Evolutionary conservation across 1,140 invertebrate species (phyloP).

Genomic region (Heliothis virescens): DNA sequence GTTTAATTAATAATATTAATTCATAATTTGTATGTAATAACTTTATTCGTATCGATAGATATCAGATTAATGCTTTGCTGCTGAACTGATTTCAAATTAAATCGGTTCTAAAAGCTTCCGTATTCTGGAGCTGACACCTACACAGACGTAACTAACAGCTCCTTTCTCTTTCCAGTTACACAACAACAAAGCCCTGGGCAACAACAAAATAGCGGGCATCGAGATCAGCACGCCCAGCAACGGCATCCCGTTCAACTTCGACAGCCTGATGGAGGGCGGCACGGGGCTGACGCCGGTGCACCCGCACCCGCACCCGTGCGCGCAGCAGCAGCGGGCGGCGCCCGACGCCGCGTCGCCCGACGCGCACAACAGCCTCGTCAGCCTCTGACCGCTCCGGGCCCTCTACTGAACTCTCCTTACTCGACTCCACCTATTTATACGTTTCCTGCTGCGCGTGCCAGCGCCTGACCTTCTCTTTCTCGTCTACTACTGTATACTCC

Average conservation of each 20-base stretch:
- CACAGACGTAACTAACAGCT: neutral
- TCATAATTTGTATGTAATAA: no score
- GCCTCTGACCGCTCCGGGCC: constrained; percentile 69
- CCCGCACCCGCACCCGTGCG: constrained; percentile 88
- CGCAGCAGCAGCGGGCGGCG: constrained; percentile 72
- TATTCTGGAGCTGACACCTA: neutral
- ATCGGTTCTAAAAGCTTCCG: no score
- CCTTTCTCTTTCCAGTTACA: constrained; percentile 69
- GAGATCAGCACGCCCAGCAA: constrained; percentile 95
- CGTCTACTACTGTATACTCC: constrained; percentile 46
- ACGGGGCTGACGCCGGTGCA: constrained; percentile 95
- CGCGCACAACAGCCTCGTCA: constrained; percentile 75
- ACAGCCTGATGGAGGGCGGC: constrained; percentile 96
- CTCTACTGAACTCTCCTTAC: constrained; percentile 38
- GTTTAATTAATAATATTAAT: no score
- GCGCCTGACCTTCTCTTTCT: constrained; percentile 54
- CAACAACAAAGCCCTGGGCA: constrained; percentile 76
- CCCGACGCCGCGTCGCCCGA: constrained; percentile 81
- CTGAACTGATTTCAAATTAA: no score
- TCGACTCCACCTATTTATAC: constrained; percentile 40
- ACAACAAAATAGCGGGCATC: constrained; percentile 90
- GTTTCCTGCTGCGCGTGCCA: constrained; percentile 60
- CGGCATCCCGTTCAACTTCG: constrained; percentile 95
- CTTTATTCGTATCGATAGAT: neutral
- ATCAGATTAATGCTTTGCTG: no score